Percentiles rank a stretch among this genome's conserved stretches.
These are phyloP conservation scores for Hemicentrotus pulcherrimus DNA, from an alignment of 35 echinoderm and acorn worm species.

Conservation along the genomic window DNA sequence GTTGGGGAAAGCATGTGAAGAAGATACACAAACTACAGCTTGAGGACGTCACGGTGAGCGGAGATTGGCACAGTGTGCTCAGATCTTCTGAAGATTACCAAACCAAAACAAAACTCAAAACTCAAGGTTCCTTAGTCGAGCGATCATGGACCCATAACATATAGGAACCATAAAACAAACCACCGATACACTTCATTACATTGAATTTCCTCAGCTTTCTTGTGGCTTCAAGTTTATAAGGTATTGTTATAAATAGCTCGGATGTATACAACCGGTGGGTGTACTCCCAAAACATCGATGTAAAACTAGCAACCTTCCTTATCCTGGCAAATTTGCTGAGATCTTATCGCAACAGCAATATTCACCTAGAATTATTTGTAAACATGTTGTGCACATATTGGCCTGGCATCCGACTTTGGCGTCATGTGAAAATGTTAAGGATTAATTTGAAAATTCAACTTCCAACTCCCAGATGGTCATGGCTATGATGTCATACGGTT, in stretches of 20 bases:
- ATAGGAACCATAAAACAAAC: not conserved
- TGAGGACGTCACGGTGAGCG: not conserved
- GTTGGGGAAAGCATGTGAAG: not conserved
- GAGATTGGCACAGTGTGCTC: not conserved
- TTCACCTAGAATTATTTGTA: not conserved
- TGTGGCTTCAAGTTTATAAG: not conserved
- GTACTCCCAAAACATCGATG: not conserved
- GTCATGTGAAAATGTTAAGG: not conserved
- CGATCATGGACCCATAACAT: not conserved
- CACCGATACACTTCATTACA: not conserved
- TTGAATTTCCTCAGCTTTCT: not conserved
- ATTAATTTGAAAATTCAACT: not conserved
- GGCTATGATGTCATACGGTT: not conserved
- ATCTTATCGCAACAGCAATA: not conserved
- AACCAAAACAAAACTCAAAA: constrained; percentile 5
- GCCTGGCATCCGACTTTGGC: not conserved
- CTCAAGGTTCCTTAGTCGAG: not conserved
- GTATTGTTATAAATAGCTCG: not conserved
- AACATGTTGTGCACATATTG: not conserved
- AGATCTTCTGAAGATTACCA: not conserved
- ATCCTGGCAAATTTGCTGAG: not conserved
- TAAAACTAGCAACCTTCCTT: not conserved
- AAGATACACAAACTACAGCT: not conserved
- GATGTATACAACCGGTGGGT: not conserved
- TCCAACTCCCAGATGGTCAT: not conserved